phyloP scores from a whole-genome alignment of 1,140 invertebrate species.

The Zaprionus camerounensis region DNA sequence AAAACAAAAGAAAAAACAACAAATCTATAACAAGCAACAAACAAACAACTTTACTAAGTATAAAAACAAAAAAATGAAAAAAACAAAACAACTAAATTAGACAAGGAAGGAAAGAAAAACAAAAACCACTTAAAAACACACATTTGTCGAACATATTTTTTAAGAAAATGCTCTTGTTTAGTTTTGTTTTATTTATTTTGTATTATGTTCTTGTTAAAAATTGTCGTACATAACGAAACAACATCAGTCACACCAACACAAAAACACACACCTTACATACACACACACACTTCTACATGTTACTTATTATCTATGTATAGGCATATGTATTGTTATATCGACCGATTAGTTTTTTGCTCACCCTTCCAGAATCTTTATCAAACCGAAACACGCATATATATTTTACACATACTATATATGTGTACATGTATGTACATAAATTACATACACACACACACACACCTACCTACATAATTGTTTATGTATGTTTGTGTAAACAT shows the following conservation, averaged over 20 bases:
- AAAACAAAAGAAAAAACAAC: slow-evolving; percentile 38
- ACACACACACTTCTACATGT: slow-evolving; percentile 58
- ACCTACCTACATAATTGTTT: slow-evolving; percentile 35
- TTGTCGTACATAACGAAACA: slow-evolving; percentile 37
- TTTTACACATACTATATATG: slow-evolving; percentile 34
- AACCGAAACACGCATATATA: slow-evolving; percentile 60
- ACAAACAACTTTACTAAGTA: slow-evolving; percentile 55
- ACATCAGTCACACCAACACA: slow-evolving; percentile 26
- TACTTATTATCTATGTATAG: slow-evolving; percentile 76
- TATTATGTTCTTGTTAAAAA: slow-evolving; percentile 71
- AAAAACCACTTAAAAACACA: slow-evolving; percentile 11
- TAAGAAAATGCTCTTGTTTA: slow-evolving; percentile 47
- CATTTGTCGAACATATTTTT: slow-evolving; percentile 51
- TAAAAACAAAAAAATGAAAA: slow-evolving; percentile 30
- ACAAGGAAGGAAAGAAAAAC: slow-evolving; percentile 18
- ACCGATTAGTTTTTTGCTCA: slow-evolving; percentile 77
- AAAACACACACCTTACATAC: slow-evolving; percentile 25
- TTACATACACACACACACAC: slow-evolving; percentile 17
- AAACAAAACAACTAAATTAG: slow-evolving; percentile 17
- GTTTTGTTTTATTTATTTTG: slow-evolving; percentile 44
- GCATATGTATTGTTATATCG: slow-evolving; percentile 76
- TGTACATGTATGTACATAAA: slow-evolving; percentile 21
- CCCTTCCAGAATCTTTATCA: slow-evolving; percentile 70
- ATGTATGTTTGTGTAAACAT: slow-evolving; percentile 39
- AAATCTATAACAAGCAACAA: slow-evolving; percentile 42